phyloP scores from a whole-genome alignment of 2,888 invertebrate species.

The Heteromurus nitidus region DNA sequence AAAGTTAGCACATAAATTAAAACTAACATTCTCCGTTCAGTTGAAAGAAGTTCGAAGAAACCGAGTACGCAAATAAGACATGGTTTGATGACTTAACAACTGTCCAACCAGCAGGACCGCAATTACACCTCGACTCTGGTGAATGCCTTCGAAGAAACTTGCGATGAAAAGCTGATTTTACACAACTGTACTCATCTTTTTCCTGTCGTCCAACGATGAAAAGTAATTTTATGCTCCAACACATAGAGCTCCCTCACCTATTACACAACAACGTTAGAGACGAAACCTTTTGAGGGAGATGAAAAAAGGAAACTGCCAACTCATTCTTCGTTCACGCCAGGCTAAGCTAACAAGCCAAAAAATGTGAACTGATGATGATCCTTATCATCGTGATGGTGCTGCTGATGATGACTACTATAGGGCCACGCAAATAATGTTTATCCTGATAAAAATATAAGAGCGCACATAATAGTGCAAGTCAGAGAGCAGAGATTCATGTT shows the following conservation, averaged over 20 bases:
- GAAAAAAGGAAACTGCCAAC: constrained; percentile 50
- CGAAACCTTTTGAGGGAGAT: neutral
- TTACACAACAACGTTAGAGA: no score
- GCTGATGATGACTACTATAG: constrained; percentile 28
- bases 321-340: constrained; percentile 50
- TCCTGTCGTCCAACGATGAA: no score
- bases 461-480: constrained; percentile 9
- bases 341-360: constrained; percentile 50
- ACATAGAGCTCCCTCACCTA: no score
- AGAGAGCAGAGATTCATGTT: constrained; percentile 9
- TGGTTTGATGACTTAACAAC: constrained; percentile 32
- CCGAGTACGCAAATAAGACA: constrained; percentile 21
- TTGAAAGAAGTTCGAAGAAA: no score
- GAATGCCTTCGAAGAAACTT: constrained; percentile 1
- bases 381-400: no score
- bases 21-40: no score
- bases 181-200: constrained; percentile 52
- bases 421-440: constrained; percentile 42
- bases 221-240: no score
- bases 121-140: neutral
- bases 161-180: constrained; percentile 48
- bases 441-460: constrained; percentile 38
- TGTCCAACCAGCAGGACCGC: constrained; percentile 17
- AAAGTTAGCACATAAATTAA: no score
- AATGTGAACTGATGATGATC: constrained; percentile 13